phyloP scores from a whole-genome alignment of 2,888 invertebrate species.

The Yponomeuta cagnagella region DNA sequence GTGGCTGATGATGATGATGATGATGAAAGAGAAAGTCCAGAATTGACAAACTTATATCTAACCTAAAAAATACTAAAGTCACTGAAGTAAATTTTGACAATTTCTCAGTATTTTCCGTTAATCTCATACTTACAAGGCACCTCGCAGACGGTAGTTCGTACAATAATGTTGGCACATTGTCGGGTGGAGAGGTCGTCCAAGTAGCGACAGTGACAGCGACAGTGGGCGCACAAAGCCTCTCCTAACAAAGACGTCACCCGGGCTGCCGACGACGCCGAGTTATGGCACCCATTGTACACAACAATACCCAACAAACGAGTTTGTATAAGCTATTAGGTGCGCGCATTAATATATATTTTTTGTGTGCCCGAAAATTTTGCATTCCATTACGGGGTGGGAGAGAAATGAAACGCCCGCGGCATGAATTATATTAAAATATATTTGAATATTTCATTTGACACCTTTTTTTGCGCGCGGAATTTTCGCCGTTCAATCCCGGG shows the following conservation, averaged over 20 bases:
- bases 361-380: slow-evolving; percentile 75
- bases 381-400: slow-evolving; percentile 73
- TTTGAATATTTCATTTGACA: slow-evolving; percentile 77
- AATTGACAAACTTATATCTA: too few species aligned
- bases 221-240: slow-evolving; percentile 50
- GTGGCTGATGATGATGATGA: too few species aligned
- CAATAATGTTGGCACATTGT: neutral
- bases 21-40: too few species aligned
- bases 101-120: too few species aligned
- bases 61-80: neutral
- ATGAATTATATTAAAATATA: slow-evolving; percentile 77
- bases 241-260: slow-evolving; percentile 75
- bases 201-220: slow-evolving; percentile 16
- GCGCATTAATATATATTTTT: slow-evolving; percentile 77
- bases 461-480: slow-evolving; percentile 71
- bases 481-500: slow-evolving; percentile 64
- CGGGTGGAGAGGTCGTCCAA: slow-evolving; percentile 4
- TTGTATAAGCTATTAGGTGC: slow-evolving; percentile 77
- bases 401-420: slow-evolving; percentile 76
- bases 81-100: neutral
- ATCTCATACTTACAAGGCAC: neutral
- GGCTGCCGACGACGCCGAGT: slow-evolving; percentile 74
- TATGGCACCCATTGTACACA: slow-evolving; percentile 75
- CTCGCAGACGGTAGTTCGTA: neutral
- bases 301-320: slow-evolving; percentile 77